Evolutionary conservation across 2,797 vertebrate species (phyloP), one percentile per base, ranked within the genome.

Genomic region (Phataginus tricuspis): DNA sequence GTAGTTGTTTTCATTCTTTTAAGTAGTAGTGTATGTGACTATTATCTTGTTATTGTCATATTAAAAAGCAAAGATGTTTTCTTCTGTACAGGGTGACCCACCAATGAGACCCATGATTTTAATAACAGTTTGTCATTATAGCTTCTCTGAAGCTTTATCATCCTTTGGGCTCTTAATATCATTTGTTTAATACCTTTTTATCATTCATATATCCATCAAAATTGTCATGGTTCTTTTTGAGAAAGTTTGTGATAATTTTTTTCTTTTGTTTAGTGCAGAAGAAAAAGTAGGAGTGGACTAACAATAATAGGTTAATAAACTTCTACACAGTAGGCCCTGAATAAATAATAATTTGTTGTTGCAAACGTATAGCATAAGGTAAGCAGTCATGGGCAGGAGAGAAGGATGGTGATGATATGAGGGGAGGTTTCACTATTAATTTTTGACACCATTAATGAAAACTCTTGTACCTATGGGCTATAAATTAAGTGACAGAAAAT

Each of bases 311-410:
- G 86, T 69, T 86, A 97, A 92, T 96, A 96, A 90, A 90, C 74
- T 94, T 95, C 31, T 93, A 63, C 51, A 75, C 34, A 89, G 11
- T 96, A 91, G 89, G 57, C 45, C n/a, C 25, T 93, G 91, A 94
- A 86, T 96, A 95, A 90, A 86, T 94, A 94, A 68, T 90, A 92
- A 57, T 85, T 92, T 72, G 42, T 96, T 97, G 80, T 96, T 89
- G 53, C 59, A 94, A 82, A 94, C 78, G 57, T 68, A 68, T 96
- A 86, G 59, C 90, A 71, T 85, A 85, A 97, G 85, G 71, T 95
- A 96, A 95, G 74, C 92, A 53, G 83, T 78, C 63, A 27, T 57
- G 63, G n/a, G 66, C 53, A 97, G 84, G 34, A 96, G 68, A 93
- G 77, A 78, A 90, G 23, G 53, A 75, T 66, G 71, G 27, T 95